phyloP scores from a whole-genome alignment of 2,888 invertebrate genomes.

The Anoplius nigerrimus region DNA sequence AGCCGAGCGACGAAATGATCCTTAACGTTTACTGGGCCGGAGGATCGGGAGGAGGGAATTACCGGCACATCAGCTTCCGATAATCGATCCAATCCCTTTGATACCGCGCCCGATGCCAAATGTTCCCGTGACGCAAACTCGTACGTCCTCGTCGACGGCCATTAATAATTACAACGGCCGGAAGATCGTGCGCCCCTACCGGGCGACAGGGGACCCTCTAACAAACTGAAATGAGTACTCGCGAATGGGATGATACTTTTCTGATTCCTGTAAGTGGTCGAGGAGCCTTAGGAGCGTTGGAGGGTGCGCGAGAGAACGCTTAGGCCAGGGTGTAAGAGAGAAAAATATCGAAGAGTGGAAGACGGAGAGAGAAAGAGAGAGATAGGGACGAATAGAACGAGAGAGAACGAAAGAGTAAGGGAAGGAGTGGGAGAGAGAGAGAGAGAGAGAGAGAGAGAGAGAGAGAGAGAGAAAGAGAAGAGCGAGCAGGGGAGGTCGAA shows the following conservation, averaged over 20 bases:
- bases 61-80: no score
- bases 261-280: slow-evolving; percentile 2
- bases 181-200: no score
- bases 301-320: slow-evolving; percentile 2
- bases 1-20: no score
- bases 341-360: slow-evolving; percentile 16
- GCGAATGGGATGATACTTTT: slow-evolving; percentile 6
- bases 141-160: no score
- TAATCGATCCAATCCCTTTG: no score
- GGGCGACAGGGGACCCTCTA: no score
- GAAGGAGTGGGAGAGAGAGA: no score
- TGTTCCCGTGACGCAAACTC: no score
- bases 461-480: background rate
- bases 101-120: no score
- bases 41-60: no score
- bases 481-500: slow-evolving; percentile 36
- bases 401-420: slow-evolving; percentile 47
- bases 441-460: slow-evolving; percentile 20
- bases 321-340: background rate
- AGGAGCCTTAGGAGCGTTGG: background rate
- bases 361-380: slow-evolving; percentile 14
- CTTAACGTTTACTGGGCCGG: no score
- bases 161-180: no score
- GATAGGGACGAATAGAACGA: background rate
- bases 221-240: slow-evolving; percentile 2